Evolutionary conservation across 2,113 vertebrate genomes (phyloP).

Genomic region (Crotalus tigris): DNA sequence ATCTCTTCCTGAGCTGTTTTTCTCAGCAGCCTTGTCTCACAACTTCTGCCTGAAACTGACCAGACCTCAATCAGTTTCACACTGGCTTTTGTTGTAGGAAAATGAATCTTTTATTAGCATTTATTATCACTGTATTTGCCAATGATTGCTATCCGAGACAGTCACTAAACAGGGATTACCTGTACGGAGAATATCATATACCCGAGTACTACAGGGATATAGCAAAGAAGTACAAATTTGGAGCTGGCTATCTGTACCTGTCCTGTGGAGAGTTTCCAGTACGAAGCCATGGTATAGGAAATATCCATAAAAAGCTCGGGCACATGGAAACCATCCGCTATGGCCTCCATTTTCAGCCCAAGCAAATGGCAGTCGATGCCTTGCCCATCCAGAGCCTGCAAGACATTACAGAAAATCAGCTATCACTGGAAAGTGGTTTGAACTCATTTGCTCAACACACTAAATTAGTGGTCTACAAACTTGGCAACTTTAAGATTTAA

Average conservation of each 20-base stretch:
- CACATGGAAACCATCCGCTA: slow-evolving; percentile 76
- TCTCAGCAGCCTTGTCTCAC: neutral
- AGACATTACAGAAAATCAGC: neutral
- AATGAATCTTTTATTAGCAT: neutral
- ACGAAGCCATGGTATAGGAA: slow-evolving; percentile 78
- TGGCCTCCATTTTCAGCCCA: slow-evolving; percentile 80
- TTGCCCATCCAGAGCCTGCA: slow-evolving; percentile 73
- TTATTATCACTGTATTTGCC: neutral
- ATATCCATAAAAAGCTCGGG: slow-evolving; percentile 84
- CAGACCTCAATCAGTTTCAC: neutral
- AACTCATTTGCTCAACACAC: neutral
- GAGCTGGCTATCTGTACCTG: slow-evolving; percentile 38
- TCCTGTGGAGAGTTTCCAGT: slow-evolving; percentile 80
- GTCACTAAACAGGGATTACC: neutral
- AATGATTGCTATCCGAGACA: neutral
- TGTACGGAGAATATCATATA: neutral
- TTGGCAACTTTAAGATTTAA: too few species aligned
- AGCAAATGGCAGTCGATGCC: slow-evolving; percentile 79
- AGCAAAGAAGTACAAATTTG: neutral
- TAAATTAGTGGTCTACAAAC: neutral
- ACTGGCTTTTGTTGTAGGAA: neutral
- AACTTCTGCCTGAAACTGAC: neutral
- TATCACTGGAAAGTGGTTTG: neutral
- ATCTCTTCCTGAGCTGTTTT: neutral
- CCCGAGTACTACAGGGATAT: neutral